These are phyloP conservation scores for Hirtodrosophila duncani DNA, from an alignment of 2,888 invertebrate species.

Conservation along the genomic window DNA sequence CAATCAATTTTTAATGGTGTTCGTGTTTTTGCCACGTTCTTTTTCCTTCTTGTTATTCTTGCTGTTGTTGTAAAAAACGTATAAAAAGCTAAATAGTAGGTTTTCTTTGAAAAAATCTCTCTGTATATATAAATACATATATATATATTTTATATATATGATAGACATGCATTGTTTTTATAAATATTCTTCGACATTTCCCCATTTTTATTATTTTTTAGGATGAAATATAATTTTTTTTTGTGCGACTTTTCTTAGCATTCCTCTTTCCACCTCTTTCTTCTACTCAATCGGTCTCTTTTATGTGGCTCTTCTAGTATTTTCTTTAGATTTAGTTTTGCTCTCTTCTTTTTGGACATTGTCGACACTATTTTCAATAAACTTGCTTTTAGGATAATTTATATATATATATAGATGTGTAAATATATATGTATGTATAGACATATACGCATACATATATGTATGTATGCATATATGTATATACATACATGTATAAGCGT, in stretches of 20 bases:
- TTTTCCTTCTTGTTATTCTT: constrained; percentile 42
- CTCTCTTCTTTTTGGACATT: too few species aligned
- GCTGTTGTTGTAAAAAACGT: constrained; percentile 59
- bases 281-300: too few species aligned
- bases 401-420: too few species aligned
- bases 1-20: constrained; percentile 29
- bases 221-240: constrained; percentile 37
- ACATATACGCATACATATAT: too few species aligned
- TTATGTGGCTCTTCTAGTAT: too few species aligned
- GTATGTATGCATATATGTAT: too few species aligned
- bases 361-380: too few species aligned
- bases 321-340: too few species aligned
- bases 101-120: constrained; percentile 48
- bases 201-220: constrained; percentile 13
- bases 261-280: too few species aligned
- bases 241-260: constrained; percentile 9
- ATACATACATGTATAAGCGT: too few species aligned
- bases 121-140: constrained; percentile 24
- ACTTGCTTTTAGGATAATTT: too few species aligned
- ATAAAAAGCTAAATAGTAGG: constrained; percentile 62
- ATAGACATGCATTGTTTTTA: constrained; percentile 10
- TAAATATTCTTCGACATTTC: constrained; percentile 16
- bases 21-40: constrained; percentile 18
- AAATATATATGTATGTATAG: too few species aligned
- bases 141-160: constrained; percentile 16